phyloP scores from a whole-genome alignment of 1,140 invertebrate genomes.

The Popillia japonica region DNA sequence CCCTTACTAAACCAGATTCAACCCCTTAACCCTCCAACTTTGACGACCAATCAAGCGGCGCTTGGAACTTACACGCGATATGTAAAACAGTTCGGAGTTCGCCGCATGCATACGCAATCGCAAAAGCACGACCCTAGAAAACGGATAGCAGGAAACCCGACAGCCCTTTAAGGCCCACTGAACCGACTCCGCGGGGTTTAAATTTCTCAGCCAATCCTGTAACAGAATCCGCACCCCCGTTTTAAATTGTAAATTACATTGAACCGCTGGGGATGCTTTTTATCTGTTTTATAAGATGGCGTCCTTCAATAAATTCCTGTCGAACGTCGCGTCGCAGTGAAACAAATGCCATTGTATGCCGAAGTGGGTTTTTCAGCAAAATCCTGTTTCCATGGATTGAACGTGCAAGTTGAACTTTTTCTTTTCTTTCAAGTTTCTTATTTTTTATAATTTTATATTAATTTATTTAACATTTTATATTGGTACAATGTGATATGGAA shows the following conservation, averaged over 20 bases:
- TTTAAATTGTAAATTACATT: conserved; percentile 56
- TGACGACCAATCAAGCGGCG: no score
- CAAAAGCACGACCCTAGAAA: conserved; percentile 38
- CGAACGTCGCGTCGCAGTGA: background rate
- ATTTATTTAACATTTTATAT: no score
- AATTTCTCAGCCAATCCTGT: conserved; percentile 52
- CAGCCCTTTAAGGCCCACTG: conserved; percentile 31
- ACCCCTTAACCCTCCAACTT: no score
- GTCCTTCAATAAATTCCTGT: conserved; percentile 3
- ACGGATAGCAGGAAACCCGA: conserved; percentile 10
- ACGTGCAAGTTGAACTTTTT: no score
- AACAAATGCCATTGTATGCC: background rate
- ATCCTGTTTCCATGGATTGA: background rate
- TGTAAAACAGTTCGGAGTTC: conserved; percentile 45
- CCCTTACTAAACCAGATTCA: no score
- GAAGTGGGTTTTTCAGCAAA: background rate
- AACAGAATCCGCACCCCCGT: conserved; percentile 46
- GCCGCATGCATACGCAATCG: conserved; percentile 41
- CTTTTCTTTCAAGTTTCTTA: no score
- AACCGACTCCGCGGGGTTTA: conserved; percentile 43
- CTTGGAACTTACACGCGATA: conserved; percentile 22
- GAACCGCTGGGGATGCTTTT: conserved; percentile 28
- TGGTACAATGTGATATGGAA: no score
- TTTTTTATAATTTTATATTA: background rate
- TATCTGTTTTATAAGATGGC: conserved; percentile 38